These are phyloP conservation scores for Ypsolopha sequella DNA, from an alignment of 2,888 invertebrate genomes.

Conservation along the genomic window DNA sequence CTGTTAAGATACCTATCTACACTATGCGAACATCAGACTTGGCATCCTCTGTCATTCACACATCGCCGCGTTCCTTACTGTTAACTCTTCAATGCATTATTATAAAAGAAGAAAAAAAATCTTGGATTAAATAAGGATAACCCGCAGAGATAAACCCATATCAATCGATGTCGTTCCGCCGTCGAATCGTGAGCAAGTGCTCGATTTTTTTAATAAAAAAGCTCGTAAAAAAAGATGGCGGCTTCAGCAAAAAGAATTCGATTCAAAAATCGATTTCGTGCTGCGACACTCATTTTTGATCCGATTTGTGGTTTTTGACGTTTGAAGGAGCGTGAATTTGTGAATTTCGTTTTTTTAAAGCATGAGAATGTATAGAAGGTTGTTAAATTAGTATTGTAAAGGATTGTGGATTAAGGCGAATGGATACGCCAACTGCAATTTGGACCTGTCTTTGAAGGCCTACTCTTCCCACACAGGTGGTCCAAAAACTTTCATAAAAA, in stretches of 20 bases:
- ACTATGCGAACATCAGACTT: slow-evolving; percentile 10
- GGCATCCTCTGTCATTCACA: slow-evolving; percentile 33
- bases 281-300: slow-evolving; percentile 14
- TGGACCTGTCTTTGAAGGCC: too few relatives aligned
- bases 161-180: slow-evolving; percentile 18
- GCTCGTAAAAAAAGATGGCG: background rate
- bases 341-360: slow-evolving; percentile 3
- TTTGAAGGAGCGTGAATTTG: slow-evolving; percentile 13
- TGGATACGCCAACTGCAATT: too few relatives aligned
- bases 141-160: slow-evolving; percentile 29
- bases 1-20: slow-evolving; percentile 2
- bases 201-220: slow-evolving; percentile 3
- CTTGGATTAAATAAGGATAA: slow-evolving; percentile 21
- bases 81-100: slow-evolving; percentile 22
- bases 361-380: too few relatives aligned
- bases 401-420: background rate
- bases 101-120: slow-evolving; percentile 18
- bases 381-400: background rate
- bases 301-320: slow-evolving; percentile 14
- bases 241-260: background rate
- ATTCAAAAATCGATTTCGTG: slow-evolving; percentile 9
- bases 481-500: too few relatives aligned
- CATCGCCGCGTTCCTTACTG: slow-evolving; percentile 27
- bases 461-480: too few relatives aligned
- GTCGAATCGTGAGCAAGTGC: slow-evolving; percentile 6